phyloP scores from a whole-genome alignment of 64 coral and sea anemone genomes.

The Montipora capricornis region DNA sequence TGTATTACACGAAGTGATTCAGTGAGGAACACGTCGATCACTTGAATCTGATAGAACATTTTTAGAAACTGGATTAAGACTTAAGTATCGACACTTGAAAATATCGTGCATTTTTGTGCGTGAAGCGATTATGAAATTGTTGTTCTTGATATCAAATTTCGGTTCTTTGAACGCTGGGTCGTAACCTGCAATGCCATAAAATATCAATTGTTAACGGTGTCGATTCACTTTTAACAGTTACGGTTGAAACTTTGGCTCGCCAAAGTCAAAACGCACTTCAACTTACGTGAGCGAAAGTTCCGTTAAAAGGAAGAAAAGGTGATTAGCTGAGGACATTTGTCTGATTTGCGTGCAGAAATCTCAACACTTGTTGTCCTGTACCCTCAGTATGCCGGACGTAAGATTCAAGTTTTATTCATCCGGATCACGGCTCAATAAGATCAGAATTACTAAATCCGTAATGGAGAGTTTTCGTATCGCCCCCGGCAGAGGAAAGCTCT shows the following conservation, averaged over 20 bases:
- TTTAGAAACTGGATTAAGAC: too few relatives aligned
- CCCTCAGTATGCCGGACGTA: not conserved
- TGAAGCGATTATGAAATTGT: not conserved
- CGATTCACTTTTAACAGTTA: too few relatives aligned
- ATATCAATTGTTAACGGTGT: too few relatives aligned
- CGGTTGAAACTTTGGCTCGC: too few relatives aligned
- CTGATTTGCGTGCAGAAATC: slow-evolving; percentile 27
- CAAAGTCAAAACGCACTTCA: too few relatives aligned
- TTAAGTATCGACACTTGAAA: not conserved
- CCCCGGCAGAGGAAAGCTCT: not conserved
- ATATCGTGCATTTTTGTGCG: not conserved
- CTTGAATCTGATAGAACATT: too few relatives aligned
- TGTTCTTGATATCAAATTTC: not conserved
- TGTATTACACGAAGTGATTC: too few relatives aligned
- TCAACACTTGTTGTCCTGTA: not conserved
- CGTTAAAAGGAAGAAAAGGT: not conserved
- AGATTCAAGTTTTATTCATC: slow-evolving; percentile 39
- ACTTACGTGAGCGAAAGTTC: not conserved
- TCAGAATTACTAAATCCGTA: slow-evolving; percentile 6
- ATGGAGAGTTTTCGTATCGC: not conserved
- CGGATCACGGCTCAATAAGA: slow-evolving; percentile 28
- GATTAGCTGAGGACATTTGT: not conserved
- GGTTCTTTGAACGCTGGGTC: not conserved
- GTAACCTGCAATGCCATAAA: not conserved
- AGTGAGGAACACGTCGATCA: too few relatives aligned